Conservation (phyloP, 1,140 invertebrate species). For the Hormaphis cornu region DNA sequence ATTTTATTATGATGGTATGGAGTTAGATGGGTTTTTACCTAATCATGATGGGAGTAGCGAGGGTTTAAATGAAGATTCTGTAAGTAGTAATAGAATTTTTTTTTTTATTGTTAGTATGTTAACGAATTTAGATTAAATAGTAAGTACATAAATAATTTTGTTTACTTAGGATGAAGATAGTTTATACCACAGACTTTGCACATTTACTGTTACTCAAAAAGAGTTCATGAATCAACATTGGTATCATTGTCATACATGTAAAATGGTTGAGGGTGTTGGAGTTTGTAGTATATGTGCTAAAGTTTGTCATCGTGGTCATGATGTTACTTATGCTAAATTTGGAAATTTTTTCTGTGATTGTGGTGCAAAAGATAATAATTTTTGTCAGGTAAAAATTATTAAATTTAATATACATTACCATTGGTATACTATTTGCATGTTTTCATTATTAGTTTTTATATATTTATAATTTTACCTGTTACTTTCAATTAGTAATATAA, state of each 20-base stretch:
- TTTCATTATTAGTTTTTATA: not conserved
- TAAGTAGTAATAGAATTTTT: not conserved
- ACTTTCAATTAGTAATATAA: too few relatives aligned
- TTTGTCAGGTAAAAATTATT: conserved; percentile 46
- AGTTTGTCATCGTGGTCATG: conserved; percentile 93
- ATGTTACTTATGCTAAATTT: conserved; percentile 95
- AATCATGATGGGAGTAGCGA: not conserved
- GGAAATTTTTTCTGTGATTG: conserved; percentile 99
- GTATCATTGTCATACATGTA: conserved; percentile 97
- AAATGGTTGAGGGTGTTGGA: conserved; percentile 95
- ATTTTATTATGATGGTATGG: conserved; percentile 19
- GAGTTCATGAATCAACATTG: conserved; percentile 98
- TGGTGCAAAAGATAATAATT: conserved; percentile 86
- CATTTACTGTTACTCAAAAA: conserved; percentile 91
- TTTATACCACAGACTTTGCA: conserved; percentile 87
- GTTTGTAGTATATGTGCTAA: conserved; percentile 94
- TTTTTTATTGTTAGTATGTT: too few relatives aligned
- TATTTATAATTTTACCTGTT: not conserved
- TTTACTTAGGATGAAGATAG: conserved; percentile 76
- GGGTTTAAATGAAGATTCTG: conserved; percentile 11
- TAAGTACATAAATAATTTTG: not conserved
- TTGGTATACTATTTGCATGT: not conserved
- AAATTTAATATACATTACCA: not conserved
- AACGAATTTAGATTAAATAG: not conserved
- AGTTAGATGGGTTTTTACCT: conserved; percentile 24